A percentile compares a stretch with the other conserved stretches of the same genome.
Evolutionary conservation across 2,888 invertebrate species (phyloP).

Genomic region (Prostheceraeus crozeri): DNA sequence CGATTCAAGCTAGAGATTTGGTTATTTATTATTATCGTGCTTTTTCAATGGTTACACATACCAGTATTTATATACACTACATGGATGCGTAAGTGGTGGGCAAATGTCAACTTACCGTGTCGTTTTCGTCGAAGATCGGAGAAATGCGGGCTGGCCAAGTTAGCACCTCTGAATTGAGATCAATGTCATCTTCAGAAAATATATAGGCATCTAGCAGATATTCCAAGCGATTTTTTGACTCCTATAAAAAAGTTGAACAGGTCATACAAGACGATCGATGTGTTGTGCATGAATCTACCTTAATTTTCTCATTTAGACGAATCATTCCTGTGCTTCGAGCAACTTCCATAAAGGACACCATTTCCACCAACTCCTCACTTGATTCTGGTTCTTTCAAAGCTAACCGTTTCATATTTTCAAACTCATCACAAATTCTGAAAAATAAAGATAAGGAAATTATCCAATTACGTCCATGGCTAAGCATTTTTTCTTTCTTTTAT

Average conservation of each 20-base stretch:
- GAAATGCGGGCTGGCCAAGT: conserved; percentile 74
- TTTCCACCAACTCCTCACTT: conserved; percentile 72
- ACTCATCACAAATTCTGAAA: conserved; percentile 61
- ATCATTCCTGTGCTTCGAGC: conserved; percentile 69
- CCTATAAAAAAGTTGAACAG: conserved; percentile 61
- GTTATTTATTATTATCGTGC: neutral
- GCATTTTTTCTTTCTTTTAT: no score
- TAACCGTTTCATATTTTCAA: conserved; percentile 65
- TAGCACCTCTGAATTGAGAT: conserved; percentile 71
- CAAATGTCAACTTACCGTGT: conserved; percentile 60
- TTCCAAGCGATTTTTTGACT: conserved; percentile 59
- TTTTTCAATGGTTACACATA: neutral
- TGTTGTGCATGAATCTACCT: conserved; percentile 46
- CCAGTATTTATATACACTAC: neutral
- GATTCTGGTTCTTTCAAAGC: conserved; percentile 69
- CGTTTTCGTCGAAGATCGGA: conserved; percentile 72
- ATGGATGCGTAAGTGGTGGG: no score
- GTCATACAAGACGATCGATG: neutral
- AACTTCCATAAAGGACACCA: conserved; percentile 71
- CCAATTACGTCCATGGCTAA: no score
- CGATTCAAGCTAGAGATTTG: neutral
- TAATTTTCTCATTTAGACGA: conserved; percentile 66
- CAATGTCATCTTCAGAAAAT: conserved; percentile 68
- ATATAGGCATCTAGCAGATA: conserved; percentile 69
- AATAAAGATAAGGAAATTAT: conserved; percentile 36